Evolutionary conservation across 2,888 invertebrate genomes (phyloP).

Genomic region (Sinopyrophorus schimmeli): DNA sequence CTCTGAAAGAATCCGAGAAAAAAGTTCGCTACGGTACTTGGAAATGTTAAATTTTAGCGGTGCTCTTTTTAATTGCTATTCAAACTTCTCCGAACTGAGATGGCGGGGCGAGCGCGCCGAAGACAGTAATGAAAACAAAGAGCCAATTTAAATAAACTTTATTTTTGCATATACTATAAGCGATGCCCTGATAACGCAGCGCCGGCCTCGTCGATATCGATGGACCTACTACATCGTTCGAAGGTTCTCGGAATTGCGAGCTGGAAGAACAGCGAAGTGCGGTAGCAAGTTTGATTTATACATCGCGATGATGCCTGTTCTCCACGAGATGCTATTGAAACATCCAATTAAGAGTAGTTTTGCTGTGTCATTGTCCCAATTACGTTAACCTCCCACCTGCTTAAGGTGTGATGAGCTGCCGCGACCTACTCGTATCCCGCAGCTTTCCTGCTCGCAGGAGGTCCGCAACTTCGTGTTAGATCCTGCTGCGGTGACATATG

Average conservation of each 20-base stretch:
- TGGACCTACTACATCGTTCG: conserved; percentile 17
- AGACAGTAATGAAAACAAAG: conserved; percentile 42
- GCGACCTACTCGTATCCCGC: conserved; percentile 5
- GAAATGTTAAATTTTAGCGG: conserved; percentile 54
- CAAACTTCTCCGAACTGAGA: conserved; percentile 47
- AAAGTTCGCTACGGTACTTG: conserved; percentile 54
- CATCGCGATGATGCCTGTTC: conserved; percentile 31
- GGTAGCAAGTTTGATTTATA: conserved; percentile 35
- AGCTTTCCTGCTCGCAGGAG: conserved; percentile 6
- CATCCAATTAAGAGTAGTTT: conserved; percentile 40
- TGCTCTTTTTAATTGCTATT: conserved; percentile 49
- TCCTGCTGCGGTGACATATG: conserved; percentile 24
- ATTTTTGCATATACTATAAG: conserved; percentile 39
- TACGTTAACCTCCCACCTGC: conserved; percentile 32
- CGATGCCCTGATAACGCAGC: conserved; percentile 37
- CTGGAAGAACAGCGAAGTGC: conserved; percentile 11
- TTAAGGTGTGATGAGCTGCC: conserved; percentile 10
- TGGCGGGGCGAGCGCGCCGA: conserved; percentile 29
- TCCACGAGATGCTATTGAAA: conserved; percentile 38
- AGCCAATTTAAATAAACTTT: conserved; percentile 43
- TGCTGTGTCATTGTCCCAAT: conserved; percentile 42
- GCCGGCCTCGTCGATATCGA: conserved; percentile 27
- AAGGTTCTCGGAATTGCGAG: conserved; percentile 26
- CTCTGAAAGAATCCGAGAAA: conserved; percentile 53
- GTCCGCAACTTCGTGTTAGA: conserved; percentile 1